These are phyloP conservation scores for Tiliacea citrago DNA, from an alignment of 2,888 invertebrate genomes.

Conservation along the genomic window DNA sequence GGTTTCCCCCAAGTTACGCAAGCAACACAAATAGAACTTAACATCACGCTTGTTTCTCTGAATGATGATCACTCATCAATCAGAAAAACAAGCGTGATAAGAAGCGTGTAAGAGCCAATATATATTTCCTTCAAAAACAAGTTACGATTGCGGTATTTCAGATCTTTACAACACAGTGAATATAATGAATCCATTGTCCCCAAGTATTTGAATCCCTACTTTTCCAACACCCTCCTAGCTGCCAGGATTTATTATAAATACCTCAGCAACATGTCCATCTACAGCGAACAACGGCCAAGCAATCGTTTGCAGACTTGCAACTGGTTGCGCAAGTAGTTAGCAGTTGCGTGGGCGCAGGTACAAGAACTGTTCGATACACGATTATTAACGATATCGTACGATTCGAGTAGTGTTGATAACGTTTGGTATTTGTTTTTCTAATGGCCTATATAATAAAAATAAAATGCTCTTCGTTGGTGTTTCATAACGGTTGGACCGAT, in stretches of 20 bases:
- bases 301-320: slow-evolving; percentile 43
- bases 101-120: too few species aligned
- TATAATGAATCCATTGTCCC: not conserved
- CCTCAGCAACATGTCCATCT: slow-evolving; percentile 37
- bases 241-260: slow-evolving; percentile 43
- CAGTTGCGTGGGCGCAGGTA: slow-evolving; percentile 41
- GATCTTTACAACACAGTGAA: too few species aligned
- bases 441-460: not conserved
- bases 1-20: too few species aligned
- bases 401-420: slow-evolving; percentile 7
- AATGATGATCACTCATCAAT: too few species aligned
- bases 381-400: slow-evolving; percentile 32
- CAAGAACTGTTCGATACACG: slow-evolving; percentile 26
- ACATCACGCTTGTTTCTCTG: too few species aligned
- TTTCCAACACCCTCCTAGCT: not conserved
- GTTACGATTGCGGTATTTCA: not conserved
- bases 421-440: slow-evolving; percentile 15
- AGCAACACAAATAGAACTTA: too few species aligned
- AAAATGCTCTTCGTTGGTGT: too few species aligned
- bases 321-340: slow-evolving; percentile 50
- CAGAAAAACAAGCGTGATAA: too few species aligned
- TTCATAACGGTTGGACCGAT: too few species aligned
- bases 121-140: not conserved
- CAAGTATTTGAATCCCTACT: not conserved
- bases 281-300: slow-evolving; percentile 33